Evolutionary conservation across 1,140 invertebrate genomes (phyloP), one percentile per base, ranked within the genome.

Genomic region (Drosophila willistoni): DNA sequence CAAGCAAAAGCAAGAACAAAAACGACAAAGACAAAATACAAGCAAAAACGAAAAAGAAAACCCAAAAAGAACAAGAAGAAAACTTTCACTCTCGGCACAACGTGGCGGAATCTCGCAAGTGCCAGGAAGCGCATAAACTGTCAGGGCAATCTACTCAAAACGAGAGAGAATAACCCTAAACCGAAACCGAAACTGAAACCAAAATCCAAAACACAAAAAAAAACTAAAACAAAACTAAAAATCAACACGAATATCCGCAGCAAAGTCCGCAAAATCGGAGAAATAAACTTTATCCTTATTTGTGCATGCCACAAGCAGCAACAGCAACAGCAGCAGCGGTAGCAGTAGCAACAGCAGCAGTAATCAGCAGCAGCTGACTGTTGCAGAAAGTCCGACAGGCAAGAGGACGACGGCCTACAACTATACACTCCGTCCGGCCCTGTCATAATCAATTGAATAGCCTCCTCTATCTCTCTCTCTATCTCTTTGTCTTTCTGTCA

Each of bases 11-110:
- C 10, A 64, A 64, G 9, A 41, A 55, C 47, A 64, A 71, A 65
- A 56, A 64, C 64, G 61, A 73, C 47, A 71, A 66, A 77, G 65
- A 29, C 66, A 68, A 39, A 25, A 25, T 25, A 25, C 25, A 25
- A 25, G 25, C 10, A 17, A 41, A 47, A 71, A 70, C 59, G 9
- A 19, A 19, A 60, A 59, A 12, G 36, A 56, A 55, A n/a, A 64
- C 36, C 65, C 64, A 42, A 14, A 44, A 44, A 17, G 42, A 44
- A 14, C 42, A 39, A 39, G 10, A 39, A 39, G 44, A 70, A 70
- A 79, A 86, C 83, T 86, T 86, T 86, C 83, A 86, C 83, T 86
- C 83, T 86, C 83, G 83, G 75, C 76, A 82, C 75, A 86, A 87
- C 82, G 82, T 86, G 82, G 82, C 82, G 82, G 83, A 83, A 82